Evolutionary conservation across 2,888 invertebrate species (phyloP).

Genomic region (Eupithecia tripunctaria): DNA sequence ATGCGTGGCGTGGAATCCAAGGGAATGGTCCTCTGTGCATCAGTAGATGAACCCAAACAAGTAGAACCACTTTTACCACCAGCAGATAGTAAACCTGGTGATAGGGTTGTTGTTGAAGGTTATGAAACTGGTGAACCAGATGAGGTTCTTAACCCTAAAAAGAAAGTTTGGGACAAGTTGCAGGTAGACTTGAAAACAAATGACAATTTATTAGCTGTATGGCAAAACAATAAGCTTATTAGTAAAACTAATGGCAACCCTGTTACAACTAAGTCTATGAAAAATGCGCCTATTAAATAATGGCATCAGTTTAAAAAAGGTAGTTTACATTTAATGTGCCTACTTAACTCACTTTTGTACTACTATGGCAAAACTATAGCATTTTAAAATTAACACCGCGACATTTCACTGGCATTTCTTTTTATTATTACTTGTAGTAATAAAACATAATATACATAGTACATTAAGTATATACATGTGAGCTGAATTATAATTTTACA

Average conservation of each 20-base stretch:
- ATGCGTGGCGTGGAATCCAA: constrained; percentile 96
- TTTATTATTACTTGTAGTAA: background rate
- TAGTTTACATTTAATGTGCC: constrained; percentile 13
- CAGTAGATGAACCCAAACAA: constrained; percentile 89
- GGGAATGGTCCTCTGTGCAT: constrained; percentile 97
- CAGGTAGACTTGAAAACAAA: constrained; percentile 91
- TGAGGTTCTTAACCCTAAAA: constrained; percentile 95
- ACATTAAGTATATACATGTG: background rate
- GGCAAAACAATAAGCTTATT: constrained; percentile 92
- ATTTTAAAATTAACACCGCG: background rate
- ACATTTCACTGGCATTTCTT: constrained; percentile 4
- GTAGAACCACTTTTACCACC: constrained; percentile 95
- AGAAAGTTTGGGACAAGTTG: constrained; percentile 98
- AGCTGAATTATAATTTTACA: background rate
- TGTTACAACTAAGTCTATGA: constrained; percentile 89
- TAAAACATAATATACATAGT: background rate
- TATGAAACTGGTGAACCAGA: constrained; percentile 91
- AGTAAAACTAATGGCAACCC: constrained; percentile 89
- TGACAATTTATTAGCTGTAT: constrained; percentile 89
- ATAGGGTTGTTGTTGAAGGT: constrained; percentile 92
- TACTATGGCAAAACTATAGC: background rate
- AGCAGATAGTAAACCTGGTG: constrained; percentile 90
- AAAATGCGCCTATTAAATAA: constrained; percentile 93
- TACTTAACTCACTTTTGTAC: background rate
- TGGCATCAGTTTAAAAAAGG: background rate